Evolutionary conservation across 2,797 vertebrate species (phyloP), one percentile per base, ranked within the genome.

Genomic region (Amblyopsis hoosieri): DNA sequence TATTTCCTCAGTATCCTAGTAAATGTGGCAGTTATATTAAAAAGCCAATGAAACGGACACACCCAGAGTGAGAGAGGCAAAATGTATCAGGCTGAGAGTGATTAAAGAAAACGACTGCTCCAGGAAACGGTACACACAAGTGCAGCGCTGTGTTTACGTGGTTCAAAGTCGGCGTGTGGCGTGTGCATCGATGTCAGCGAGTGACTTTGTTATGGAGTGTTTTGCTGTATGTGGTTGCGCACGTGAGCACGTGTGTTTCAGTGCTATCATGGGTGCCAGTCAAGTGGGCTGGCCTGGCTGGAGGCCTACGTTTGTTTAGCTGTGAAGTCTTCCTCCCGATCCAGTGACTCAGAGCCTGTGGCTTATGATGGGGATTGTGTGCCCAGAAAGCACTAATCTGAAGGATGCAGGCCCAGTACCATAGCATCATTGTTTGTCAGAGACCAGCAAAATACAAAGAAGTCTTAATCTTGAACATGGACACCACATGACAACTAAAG

Each of bases 231-330:
- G 52, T 50, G 23, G 53, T 55, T 53, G 19, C 23, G 23, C 56
- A 42, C 14, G 45, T 12, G n/a, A 29, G 13, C 12, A 14, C 48
- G 45, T 47, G 51, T 60, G 60, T 62, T 64, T 71, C 13, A 62
- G 74, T 66, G 78, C 66, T 59, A 45, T 61, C 62, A 54, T 67
- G 67, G 64, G 62, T 85, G 84, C 82, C 74, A 85, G 84, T 45
- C 59, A 66, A 81, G 71, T 87, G 76, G 73, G 80, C 56, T 65
- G 74, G 78, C 69, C 69, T 87, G 82, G 79, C 78, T 72, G 72
- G 69, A 80, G 78, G 80, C 78, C 77, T 78, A 84, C 72, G 83
- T 89, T 86, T 87, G 83, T 86, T 88, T 88, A 87, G 85, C 81
- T 85, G 81, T 61, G 78, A 87, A 85, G 87, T 86, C 78, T 83